Base-by-base conservation (phyloP, 2,888 invertebrate genomes). In the Zelleria hepariella region DNA sequence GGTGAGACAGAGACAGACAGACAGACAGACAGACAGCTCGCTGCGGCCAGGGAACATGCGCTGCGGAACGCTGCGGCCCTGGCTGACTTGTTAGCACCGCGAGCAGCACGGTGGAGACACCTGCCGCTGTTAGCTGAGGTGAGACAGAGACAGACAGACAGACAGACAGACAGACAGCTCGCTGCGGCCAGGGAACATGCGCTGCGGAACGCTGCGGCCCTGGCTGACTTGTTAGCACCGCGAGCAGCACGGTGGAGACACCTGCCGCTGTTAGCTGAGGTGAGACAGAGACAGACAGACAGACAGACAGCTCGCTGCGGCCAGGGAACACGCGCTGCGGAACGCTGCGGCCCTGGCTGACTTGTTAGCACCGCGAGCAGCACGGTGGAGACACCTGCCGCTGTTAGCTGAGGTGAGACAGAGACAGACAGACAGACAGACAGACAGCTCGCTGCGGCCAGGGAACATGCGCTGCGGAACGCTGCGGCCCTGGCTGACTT, bases 281-380 rank as follows among this genome's bases (percentile, higher is more conserved):
- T 10, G 4, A 15, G 26, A n/a, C n/a, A n/a, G n/a, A n/a, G n/a
- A n/a, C n/a, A n/a, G n/a, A n/a, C n/a, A n/a, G n/a, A n/a, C n/a
- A n/a, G n/a, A n/a, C n/a, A n/a, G n/a, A n/a, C n/a, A n/a, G n/a
- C n/a, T n/a, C n/a, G n/a, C n/a, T n/a, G 75, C 94, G 62, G 95
- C 94, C 24, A 91, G 98, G 64, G 90, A 92, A 58, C 94, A 95
- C 75, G 95, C 98, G 7, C 94, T 96, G 76, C 93, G 94, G 64
- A 96, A 96, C 86, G 97, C 98, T 0, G 93, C 94, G 2, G 94
- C 96, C 21, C 94, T 98, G 26, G 95, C 95, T 73, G 98, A 99
- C 90, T 91, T 99, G 68, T 90, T 99, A 27, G 95, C 97, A 21
- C 90, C 98, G 32, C 94, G 94, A 24, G 93, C 96, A 51, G 93